phyloP scores from a whole-genome alignment of 1,140 invertebrate genomes.

The Meloidogyne chitwoodi region DNA sequence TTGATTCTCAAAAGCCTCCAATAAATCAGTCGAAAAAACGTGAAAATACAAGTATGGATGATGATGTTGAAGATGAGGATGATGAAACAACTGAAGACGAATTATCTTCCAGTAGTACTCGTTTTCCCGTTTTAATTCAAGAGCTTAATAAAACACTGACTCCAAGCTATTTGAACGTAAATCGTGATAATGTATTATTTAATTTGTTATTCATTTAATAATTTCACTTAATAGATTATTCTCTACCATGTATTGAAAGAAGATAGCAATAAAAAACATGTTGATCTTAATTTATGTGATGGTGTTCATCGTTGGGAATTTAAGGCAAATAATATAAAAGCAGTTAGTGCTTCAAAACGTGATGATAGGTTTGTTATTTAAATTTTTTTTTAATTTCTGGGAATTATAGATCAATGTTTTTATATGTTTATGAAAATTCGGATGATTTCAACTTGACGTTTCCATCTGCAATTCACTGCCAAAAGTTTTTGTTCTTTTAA shows the following conservation, averaged over 20 bases:
- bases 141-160: slow-evolving; percentile 76
- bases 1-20: slow-evolving; percentile 72
- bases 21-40: slow-evolving; percentile 55
- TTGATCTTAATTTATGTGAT: slow-evolving; percentile 70
- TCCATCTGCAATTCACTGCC: slow-evolving; percentile 76
- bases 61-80: background rate
- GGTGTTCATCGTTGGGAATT: slow-evolving; percentile 89
- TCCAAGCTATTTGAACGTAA: slow-evolving; percentile 55
- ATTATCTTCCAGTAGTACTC: slow-evolving; percentile 13
- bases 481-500: background rate
- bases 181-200: slow-evolving; percentile 42
- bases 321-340: slow-evolving; percentile 81
- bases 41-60: background rate
- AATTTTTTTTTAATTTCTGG: background rate
- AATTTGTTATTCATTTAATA: background rate
- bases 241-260: slow-evolving; percentile 58
- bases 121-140: slow-evolving; percentile 70
- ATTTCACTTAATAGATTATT: slow-evolving; percentile 26
- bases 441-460: slow-evolving; percentile 99
- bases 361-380: slow-evolving; percentile 70
- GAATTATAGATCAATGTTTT: slow-evolving; percentile 72
- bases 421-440: slow-evolving; percentile 95
- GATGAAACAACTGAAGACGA: background rate
- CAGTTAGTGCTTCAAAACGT: slow-evolving; percentile 81
- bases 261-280: slow-evolving; percentile 64